Percentiles rank a stretch among this genome's conserved stretches.
These are phyloP conservation scores for Anoplolepis gracilipes DNA, from an alignment of 1,140 invertebrate species.

Conservation along the genomic window DNA sequence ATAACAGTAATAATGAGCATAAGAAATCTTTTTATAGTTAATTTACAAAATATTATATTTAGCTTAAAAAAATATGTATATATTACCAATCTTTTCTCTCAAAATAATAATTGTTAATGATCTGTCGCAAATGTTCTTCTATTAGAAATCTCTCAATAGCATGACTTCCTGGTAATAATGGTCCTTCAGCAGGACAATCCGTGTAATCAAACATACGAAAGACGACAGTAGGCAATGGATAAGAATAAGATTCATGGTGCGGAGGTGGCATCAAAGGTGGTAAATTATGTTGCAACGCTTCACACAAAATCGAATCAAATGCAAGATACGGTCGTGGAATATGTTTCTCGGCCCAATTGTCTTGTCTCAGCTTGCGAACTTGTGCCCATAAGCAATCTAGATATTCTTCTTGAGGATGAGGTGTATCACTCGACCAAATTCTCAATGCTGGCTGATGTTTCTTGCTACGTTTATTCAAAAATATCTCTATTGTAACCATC, in stretches of 20 bases:
- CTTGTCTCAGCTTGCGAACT: slow-evolving; percentile 95
- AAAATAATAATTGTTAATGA: slow-evolving; percentile 94
- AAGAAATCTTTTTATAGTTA: slow-evolving; percentile 40
- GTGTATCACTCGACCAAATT: slow-evolving; percentile 96
- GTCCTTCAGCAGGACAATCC: slow-evolving; percentile 95
- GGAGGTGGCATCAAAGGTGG: slow-evolving; percentile 95
- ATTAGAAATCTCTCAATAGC: slow-evolving; percentile 99
- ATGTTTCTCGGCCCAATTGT: slow-evolving; percentile 99
- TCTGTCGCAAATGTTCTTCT: slow-evolving; percentile 98
- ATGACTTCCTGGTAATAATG: slow-evolving; percentile 96
- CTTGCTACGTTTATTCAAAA: slow-evolving; percentile 96
- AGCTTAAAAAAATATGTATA: neutral
- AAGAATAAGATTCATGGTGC: slow-evolving; percentile 95
- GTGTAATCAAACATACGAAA: slow-evolving; percentile 99
- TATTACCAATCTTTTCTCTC: slow-evolving; percentile 97
- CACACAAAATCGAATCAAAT: slow-evolving; percentile 97
- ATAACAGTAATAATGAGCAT: slow-evolving; percentile 9
- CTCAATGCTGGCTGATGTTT: slow-evolving; percentile 96
- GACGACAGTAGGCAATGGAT: slow-evolving; percentile 96
- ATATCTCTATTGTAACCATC: slow-evolving; percentile 96
- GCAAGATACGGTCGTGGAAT: slow-evolving; percentile 97
- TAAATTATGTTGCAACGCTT: slow-evolving; percentile 98
- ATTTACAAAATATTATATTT: slow-evolving; percentile 21
- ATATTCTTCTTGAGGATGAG: slow-evolving; percentile 99
- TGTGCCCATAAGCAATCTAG: slow-evolving; percentile 99